Conservation (phyloP, 2,888 invertebrate genomes). For the Mesorhabditis sp. region DNA sequence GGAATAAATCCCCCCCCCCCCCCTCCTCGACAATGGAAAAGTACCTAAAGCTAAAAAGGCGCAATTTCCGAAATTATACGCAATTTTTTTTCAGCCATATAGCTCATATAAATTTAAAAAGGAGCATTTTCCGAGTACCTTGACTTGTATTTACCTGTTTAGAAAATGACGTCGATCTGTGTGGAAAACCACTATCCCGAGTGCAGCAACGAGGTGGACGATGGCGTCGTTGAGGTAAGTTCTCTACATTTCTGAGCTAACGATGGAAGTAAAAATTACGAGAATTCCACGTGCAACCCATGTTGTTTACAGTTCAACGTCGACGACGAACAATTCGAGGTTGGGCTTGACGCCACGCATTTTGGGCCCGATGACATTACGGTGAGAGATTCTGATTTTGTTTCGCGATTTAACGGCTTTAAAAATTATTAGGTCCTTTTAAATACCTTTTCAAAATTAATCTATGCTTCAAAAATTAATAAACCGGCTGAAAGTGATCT, state of each 20-base stretch:
- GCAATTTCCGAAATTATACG: too few species aligned
- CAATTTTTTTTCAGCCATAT: too few species aligned
- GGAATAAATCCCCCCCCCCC: too few species aligned
- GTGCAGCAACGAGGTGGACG: conserved; percentile 2
- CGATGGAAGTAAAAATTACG: neutral
- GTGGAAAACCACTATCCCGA: conserved; percentile 2
- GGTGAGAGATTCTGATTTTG: neutral
- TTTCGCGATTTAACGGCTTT: neutral
- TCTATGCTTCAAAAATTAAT: too few species aligned
- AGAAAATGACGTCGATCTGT: conserved; percentile 3
- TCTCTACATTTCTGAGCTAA: neutral
- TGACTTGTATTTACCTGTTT: neutral
- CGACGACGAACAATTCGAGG: conserved; percentile 6
- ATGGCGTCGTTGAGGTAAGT: neutral
- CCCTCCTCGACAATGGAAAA: too few species aligned
- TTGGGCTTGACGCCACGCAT: neutral
- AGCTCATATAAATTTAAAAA: too few species aligned
- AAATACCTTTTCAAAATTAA: neutral
- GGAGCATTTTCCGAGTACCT: neutral
- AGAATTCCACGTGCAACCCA: neutral
- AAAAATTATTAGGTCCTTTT: neutral
- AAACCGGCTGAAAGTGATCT: too few species aligned
- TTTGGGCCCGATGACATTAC: neutral
- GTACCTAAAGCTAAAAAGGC: too few species aligned
- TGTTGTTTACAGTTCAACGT: neutral